These are phyloP conservation scores for Apaloderma vittatum DNA, from an alignment of 2,113 vertebrate species.

Conservation along the genomic window DNA sequence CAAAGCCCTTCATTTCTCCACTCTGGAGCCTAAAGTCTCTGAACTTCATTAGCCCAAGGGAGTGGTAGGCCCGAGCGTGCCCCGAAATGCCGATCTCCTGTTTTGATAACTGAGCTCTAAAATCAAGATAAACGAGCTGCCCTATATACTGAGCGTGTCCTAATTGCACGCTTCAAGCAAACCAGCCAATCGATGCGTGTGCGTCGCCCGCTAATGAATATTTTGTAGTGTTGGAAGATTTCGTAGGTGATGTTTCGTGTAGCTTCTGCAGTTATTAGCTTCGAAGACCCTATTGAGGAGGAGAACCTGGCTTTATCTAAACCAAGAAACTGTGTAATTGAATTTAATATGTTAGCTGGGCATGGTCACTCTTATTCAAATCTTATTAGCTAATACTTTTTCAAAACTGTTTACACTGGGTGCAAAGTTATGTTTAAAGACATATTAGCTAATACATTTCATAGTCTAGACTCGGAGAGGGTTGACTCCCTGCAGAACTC, in stretches of 20 bases:
- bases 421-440: slow-evolving; percentile 58
- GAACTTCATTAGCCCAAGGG: slow-evolving; percentile 70
- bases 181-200: neutral
- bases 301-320: neutral
- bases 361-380: slow-evolving; percentile 50
- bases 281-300: neutral
- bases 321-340: neutral
- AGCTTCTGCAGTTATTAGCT: slow-evolving; percentile 26
- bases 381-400: slow-evolving; percentile 54
- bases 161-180: slow-evolving; percentile 37
- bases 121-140: slow-evolving; percentile 70
- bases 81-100: slow-evolving; percentile 55
- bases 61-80: slow-evolving; percentile 67
- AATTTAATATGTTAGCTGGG: slow-evolving; percentile 22
- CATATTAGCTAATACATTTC: slow-evolving; percentile 42
- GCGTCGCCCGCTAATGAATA: slow-evolving; percentile 30
- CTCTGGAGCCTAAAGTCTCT: slow-evolving; percentile 47
- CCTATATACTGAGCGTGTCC: slow-evolving; percentile 57
- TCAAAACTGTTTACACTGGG: slow-evolving; percentile 31
- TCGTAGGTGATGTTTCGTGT: neutral
- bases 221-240: slow-evolving; percentile 49
- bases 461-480: slow-evolving; percentile 4
- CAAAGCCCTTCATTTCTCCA: slow-evolving; percentile 50
- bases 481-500: slow-evolving; percentile 21
- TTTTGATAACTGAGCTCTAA: slow-evolving; percentile 60